Evolutionary conservation across 92 coral and sea anemone species (phyloP).

Genomic region (Diadumene lineata): DNA sequence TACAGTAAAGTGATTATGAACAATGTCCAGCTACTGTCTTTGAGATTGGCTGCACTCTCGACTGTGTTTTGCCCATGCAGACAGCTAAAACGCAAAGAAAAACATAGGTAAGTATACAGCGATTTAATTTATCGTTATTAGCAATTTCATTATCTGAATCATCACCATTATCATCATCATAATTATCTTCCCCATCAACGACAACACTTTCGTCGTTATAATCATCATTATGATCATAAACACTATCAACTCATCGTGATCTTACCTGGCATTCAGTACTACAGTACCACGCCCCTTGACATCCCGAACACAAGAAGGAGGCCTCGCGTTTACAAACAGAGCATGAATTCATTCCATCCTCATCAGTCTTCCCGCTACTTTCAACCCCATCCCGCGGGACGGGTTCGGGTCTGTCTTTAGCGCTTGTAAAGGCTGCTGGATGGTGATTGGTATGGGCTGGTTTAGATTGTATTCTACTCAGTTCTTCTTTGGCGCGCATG

Average conservation of each 20-base stretch:
- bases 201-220: neutral
- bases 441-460: constrained; percentile 29
- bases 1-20: neutral
- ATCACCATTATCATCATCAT: neutral
- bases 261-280: constrained; percentile 96
- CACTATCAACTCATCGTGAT: neutral
- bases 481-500: constrained; percentile 58
- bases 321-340: constrained; percentile 95
- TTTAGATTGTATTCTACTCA: constrained; percentile 55
- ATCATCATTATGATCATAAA: neutral
- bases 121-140: neutral
- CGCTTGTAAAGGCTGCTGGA: constrained; percentile 59
- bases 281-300: constrained; percentile 99
- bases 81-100: constrained; percentile 59
- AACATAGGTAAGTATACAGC: constrained; percentile 5
- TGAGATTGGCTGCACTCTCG: constrained; percentile 81
- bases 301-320: constrained; percentile 97
- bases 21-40: constrained; percentile 32
- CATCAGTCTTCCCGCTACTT: constrained; percentile 51
- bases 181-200: neutral
- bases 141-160: neutral
- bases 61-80: constrained; percentile 86
- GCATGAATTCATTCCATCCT: constrained; percentile 72
- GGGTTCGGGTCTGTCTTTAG: constrained; percentile 63
- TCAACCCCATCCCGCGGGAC: constrained; percentile 48